Evolutionary conservation across 2,113 vertebrate genomes (phyloP), one percentile per base, ranked within the genome.

Genomic region (Scomber scombrus): DNA sequence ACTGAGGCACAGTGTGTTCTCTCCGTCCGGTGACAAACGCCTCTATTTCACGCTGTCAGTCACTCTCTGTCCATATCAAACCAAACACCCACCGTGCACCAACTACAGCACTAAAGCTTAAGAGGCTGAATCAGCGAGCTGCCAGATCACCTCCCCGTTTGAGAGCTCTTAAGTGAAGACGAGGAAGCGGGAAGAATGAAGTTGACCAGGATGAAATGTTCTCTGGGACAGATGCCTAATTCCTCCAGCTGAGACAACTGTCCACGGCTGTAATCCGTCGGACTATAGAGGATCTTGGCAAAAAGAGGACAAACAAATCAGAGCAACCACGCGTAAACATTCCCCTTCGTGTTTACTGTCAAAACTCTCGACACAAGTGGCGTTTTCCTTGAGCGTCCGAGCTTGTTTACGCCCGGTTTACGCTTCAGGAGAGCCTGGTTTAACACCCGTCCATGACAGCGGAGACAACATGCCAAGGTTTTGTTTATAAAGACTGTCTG

Each of bases 311-410:
- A 64, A 82, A 81, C 70, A 83, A 75, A 88, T 81, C 75, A 40
- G 65, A 49, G 64, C 78, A 68, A 64, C 78, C 70, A 60, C 18
- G 55, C 51, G 76, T 76, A 80, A 77, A 87, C 66, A 63, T 75
- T 70, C 65, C 72, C 45, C 5, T 9, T 1, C 5, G 61, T 83
- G 84, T 84, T 85, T 87, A 83, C 84, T 73, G 80, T 78, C 75
- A 75, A 70, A 80, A 78, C 89, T 64, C 80, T 88, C 47, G 52
- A 82, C 78, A 84, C 71, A 54, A 85, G 83, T 80, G 81, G 71
- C 60, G 11, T 84, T 84, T 91, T 78, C 74, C 65, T 85, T 14
- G 23, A 75, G 81, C 18, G 15, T 65, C 71, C 50, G 0, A 63
- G 60, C 56, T 66, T 71, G 80, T 85, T 83, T 78, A 78, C 60